Base-by-base conservation (phyloP, 1,140 invertebrate species). In the Thereuonema tuberculata region DNA sequence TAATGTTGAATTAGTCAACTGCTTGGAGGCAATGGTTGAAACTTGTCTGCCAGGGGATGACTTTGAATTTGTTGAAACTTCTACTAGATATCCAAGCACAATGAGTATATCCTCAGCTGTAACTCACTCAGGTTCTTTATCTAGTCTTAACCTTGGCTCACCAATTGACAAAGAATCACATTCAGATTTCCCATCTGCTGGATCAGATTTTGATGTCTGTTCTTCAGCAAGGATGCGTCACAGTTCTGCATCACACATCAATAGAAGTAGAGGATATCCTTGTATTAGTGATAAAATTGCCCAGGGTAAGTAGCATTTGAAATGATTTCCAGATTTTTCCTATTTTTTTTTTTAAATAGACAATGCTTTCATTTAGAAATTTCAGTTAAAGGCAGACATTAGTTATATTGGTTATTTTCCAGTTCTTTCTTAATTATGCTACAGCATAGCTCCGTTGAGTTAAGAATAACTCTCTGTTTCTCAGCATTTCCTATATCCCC, bases 1-100 rank as follows among this genome's bases (percentile, higher is more conserved):
- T 71, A 95, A 87, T 71, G 91, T 91, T 21, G 92, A 97, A 70
- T 74, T 96, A 54, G 92, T 95, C 25, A 96, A 97, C 76, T 97
- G 92, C 72, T 76, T 98, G 63, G 91, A 96, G 77, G 91, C 93
- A n/a, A 94, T 98, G 91, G 91, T 98, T 24, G 92, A 97, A 76
- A 95, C 90, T 12, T 95, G 90, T 76, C 78, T 95, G 63, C 89
- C 90, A 1, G 78, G 80, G 1, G 87, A 88, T 66, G 65, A 67
- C 23, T 74, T 71, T 3, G 82, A 84, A 63, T n/a, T n/a, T n/a
- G 69, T 69, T 55, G 83, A 85, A 63, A 68, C 79, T 15, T 72
- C 75, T 12, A 25, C 25, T 27, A 79, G 79, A 14, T 75, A 84
- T 67, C 82, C 85, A 14, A 84, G 84, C 26, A 84, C 84, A 63